A percentile compares a stretch with the other conserved stretches of the same genome.
phyloP scores from a whole-genome alignment of 2,113 vertebrate genomes.

The Cygnus atratus region DNA sequence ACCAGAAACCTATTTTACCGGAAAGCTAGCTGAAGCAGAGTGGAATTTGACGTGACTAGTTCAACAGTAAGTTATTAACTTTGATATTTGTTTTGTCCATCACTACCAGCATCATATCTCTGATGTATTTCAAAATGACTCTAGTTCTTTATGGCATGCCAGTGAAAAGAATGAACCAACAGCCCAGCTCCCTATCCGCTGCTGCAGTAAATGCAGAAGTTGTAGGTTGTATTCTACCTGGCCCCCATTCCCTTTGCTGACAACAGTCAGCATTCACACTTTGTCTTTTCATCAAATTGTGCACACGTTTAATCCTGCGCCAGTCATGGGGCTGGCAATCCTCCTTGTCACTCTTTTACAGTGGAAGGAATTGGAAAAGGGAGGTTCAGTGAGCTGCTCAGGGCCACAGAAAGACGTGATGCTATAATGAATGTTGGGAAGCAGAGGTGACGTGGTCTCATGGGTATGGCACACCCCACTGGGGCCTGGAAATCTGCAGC shows the following conservation, averaged over 20 bases:
- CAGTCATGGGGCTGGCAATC: background rate
- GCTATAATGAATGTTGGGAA: background rate
- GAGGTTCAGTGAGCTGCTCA: background rate
- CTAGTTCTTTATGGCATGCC: background rate
- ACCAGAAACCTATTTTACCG: conserved; percentile 57
- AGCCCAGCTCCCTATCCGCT: background rate
- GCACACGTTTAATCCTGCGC: rapidly evolving
- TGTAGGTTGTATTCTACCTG: background rate
- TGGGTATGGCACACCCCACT: background rate
- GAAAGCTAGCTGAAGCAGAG: background rate
- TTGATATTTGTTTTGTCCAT: background rate
- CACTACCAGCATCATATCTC: background rate
- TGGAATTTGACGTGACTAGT: background rate
- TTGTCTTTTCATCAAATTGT: background rate
- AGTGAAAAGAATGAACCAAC: background rate
- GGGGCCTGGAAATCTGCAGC: background rate
- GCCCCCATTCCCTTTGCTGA: background rate
- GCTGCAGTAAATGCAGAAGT: background rate
- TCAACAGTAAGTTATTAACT: background rate
- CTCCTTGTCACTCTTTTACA: background rate
- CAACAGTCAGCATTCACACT: conserved; percentile 10
- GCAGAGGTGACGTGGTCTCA: background rate
- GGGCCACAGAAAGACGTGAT: background rate
- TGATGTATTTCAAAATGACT: background rate
- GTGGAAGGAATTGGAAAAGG: background rate